Evolutionary conservation across 2,113 vertebrate genomes (phyloP), one percentile per base, ranked within the genome.

Genomic region (Ailurus styani): DNA sequence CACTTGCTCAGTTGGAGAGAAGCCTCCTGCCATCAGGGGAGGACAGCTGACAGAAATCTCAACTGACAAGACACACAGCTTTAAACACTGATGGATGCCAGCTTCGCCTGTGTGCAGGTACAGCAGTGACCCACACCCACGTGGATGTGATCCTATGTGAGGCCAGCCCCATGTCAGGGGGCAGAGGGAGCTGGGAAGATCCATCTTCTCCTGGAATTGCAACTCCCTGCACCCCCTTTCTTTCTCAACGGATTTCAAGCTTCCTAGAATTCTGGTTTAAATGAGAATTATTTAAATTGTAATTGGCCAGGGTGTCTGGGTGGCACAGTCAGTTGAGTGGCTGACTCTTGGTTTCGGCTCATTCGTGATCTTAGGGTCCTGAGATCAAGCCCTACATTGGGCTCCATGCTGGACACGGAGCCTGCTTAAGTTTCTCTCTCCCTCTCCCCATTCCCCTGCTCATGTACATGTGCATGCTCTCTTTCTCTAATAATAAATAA

Each of bases 1-100:
- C 64, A 68, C 90, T 77, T 57, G 87, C 90, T 73, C 62, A 92
- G 60, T 37, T 55, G 73, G 34, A 93, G 57, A 29, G 87, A 78
- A 37, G 31, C 60, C n/a, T 31, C 87, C 96, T 93, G 23, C 60
- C 55, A 47, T 52, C 90, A 47, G 50, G 21, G 55, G 42, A 93
- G 42, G 84, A 34, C 84, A 79, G 72, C 21, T 89, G 95, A 96
- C 90, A 79, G 10, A 83, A 54, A 95, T 64, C 84, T 37, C 79
- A 85, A 55, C 77, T 2, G 84, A 94, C 96, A 88, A 29, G 27
- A 85, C 0, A 27, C 62, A 25, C 0, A 2, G 55, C 85, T 70
- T 54, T 68, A 84, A 87, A 42, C 60, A 9, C 34, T 14, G 62
- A 66, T 31, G 47, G 42, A 21, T 17, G 70, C 52, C 60, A 2